Evolutionary conservation across 2,797 vertebrate genomes (phyloP), one percentile per base, ranked within the genome.

Genomic region (Diglossa cyanea): DNA sequence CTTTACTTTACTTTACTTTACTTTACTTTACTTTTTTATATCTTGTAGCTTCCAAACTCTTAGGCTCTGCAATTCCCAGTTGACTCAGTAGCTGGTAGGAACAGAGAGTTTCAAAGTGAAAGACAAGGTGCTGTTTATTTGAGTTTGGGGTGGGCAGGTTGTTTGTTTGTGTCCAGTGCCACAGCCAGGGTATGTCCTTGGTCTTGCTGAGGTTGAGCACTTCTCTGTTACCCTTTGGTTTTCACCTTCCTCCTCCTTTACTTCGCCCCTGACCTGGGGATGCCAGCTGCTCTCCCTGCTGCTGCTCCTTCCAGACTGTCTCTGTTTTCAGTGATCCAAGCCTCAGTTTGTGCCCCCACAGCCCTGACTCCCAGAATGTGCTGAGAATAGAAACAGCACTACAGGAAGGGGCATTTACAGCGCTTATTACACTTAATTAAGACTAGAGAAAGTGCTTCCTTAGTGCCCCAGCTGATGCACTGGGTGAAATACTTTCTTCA

Each of bases 151-250:
- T 47, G 45, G 45, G 45, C 45, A 47, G 45, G 45, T 24, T 6
- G 23, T 47, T 24, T 47, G 45, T 47, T 47, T 47, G 13, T 14
- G 74, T 31, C 35, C 67, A 40, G 44, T 40, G 60, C 48, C 76
- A 20, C 11, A 9, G 3, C 60, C 65, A 6, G 0, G 2, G 24
- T 2, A 5, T 2, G 3, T 33, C 48, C 88, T 81, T 28, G 71
- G 11, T 35, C 30, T 40, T 50, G n/a, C 55, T 76, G 63, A 82
- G 31, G 50, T 14, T 42, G 88, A 78, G 47, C 20, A 9, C 18
- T 78, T 42, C 54, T 23, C 51, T 37, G n/a, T 26, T 30, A 72
- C 18, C 35, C 28, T 76, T 30, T 48, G 57, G 40, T 21, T 53
- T 35, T 26, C 23, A 20, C 23, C 37, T 31, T 77, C 73, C 10